Evolutionary conservation across 2,888 invertebrate species (phyloP), one percentile per base, ranked within the genome.

Genomic region (Coecobrya sp.): DNA sequence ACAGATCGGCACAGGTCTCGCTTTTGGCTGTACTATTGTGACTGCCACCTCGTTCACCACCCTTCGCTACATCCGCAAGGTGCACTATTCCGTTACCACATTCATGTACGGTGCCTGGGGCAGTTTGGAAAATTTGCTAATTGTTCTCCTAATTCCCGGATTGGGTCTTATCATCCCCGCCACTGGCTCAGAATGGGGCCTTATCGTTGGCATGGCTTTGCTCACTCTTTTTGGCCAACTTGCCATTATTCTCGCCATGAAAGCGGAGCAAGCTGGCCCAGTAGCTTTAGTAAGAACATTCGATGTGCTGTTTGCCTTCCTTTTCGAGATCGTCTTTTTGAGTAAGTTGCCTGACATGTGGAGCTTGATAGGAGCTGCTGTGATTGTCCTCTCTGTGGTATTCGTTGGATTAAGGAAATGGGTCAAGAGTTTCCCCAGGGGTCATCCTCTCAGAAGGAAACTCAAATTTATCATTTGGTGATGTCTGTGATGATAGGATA

Each of bases 1-100:
- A 0, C 42, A 94, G 94, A 84, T 94, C 16, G 94, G 94, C 0
- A 85, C 93, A 0, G 86, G 76, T 11, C 76, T 94, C 0, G 94
- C 94, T 0, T 76, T 94, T 16, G 94, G 94, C 0, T 94, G 93
- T 65, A 94, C 93, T 49, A 49, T 94, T 10, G 52, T 94, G 0
- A 89, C 92, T 0, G 93, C 93, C 4, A 22, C 88, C 11, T 93
- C 93, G 1, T 98, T 98, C 95, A 97, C 98, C 86, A 96, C 98
- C 86, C 96, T 98, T 79, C 96, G 98, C 93, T 98, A 98, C 27
- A 96, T 98, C 19, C 98, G 98, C 96, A 98, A 97, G 7, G 96
- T 98, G 89, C 98, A 98, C 96, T 98, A 98, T 95, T 98, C 98
- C 81, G 98, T 98, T 62, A 98, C 98, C 52, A 98, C 98, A 98